A percentile compares a stretch with the other conserved stretches of the same genome.
phyloP scores from a whole-genome alignment of 2,797 vertebrate species.

The Phrynocephalus vlangalii region DNA sequence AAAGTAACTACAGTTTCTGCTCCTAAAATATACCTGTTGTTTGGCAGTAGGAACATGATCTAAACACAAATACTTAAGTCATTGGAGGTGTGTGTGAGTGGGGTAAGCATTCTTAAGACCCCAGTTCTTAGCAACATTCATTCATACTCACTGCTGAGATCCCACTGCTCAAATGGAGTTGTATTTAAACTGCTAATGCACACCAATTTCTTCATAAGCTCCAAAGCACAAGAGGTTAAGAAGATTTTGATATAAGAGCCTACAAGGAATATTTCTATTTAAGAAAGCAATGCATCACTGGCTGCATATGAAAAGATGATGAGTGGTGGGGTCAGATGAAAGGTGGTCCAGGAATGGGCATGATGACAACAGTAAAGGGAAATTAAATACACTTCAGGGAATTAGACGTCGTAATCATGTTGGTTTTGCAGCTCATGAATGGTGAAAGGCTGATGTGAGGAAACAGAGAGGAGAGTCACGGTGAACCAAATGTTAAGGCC shows the following conservation, averaged over 20 bases:
- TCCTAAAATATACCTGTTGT: not conserved
- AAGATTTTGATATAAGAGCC: conserved; percentile 78
- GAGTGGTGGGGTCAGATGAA: conserved; percentile 76
- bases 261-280: conserved; percentile 75
- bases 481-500: conserved; percentile 69
- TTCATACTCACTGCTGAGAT: conserved; percentile 52
- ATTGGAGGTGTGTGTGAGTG: not conserved
- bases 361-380: conserved; percentile 76
- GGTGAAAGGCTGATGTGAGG: conserved; percentile 73
- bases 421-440: conserved; percentile 74
- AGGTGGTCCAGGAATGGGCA: conserved; percentile 74
- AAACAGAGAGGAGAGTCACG: conserved; percentile 69
- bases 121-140: conserved; percentile 51
- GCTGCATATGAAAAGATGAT: conserved; percentile 74
- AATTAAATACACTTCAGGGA: conserved; percentile 77
- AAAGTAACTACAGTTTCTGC: not conserved
- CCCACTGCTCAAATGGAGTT: conserved; percentile 65
- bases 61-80: not conserved
- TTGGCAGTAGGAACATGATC: accelerated
- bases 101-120: conserved; percentile 3
- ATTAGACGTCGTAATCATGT: conserved; percentile 75
- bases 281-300: conserved; percentile 74
- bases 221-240: conserved; percentile 75
- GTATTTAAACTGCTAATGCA: conserved; percentile 63
- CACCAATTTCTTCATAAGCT: conserved; percentile 70